Evolutionary conservation across 2,113 vertebrate genomes (phyloP).

Genomic region (Arothron firmamentum): DNA sequence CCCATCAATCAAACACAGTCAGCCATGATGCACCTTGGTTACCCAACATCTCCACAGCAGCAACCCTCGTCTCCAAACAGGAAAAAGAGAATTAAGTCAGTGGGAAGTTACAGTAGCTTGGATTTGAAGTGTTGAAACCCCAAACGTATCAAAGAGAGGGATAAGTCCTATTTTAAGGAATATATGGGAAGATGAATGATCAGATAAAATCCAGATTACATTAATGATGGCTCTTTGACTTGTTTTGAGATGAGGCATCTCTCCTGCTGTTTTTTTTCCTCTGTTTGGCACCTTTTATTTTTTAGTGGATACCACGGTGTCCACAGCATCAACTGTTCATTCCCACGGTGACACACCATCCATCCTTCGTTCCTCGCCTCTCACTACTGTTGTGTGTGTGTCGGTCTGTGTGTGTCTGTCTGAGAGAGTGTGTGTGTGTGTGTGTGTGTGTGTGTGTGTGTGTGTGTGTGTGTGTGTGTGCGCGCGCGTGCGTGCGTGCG

Average conservation of each 20-base stretch:
- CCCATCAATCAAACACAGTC: slow-evolving; percentile 45
- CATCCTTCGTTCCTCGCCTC: slow-evolving; percentile 61
- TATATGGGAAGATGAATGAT: neutral
- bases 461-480: slow-evolving; percentile 18
- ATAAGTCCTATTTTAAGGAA: neutral
- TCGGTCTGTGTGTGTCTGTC: slow-evolving; percentile 24
- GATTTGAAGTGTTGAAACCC: neutral
- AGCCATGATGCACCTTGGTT: slow-evolving; percentile 50
- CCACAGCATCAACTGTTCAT: slow-evolving; percentile 31
- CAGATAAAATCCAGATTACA: neutral
- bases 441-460: slow-evolving; percentile 23
- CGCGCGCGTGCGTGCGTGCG: no score
- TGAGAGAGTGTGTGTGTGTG: slow-evolving; percentile 20
- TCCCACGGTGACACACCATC: slow-evolving; percentile 56
- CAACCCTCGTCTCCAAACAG: slow-evolving; percentile 59
- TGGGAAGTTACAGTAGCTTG: neutral
- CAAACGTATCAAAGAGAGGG: neutral
- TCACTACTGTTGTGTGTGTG: slow-evolving; percentile 44
- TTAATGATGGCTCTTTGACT: slow-evolving; percentile 18
- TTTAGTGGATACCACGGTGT: slow-evolving; percentile 27
- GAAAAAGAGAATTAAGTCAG: slow-evolving; percentile 22
- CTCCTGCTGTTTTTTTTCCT: slow-evolving; percentile 19
- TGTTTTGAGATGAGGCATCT: slow-evolving; percentile 60
- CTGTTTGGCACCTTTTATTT: slow-evolving; percentile 32
- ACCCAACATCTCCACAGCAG: slow-evolving; percentile 33